Conservation (phyloP, 2,113 vertebrate genomes). For the Takifugu flavidus region DNA sequence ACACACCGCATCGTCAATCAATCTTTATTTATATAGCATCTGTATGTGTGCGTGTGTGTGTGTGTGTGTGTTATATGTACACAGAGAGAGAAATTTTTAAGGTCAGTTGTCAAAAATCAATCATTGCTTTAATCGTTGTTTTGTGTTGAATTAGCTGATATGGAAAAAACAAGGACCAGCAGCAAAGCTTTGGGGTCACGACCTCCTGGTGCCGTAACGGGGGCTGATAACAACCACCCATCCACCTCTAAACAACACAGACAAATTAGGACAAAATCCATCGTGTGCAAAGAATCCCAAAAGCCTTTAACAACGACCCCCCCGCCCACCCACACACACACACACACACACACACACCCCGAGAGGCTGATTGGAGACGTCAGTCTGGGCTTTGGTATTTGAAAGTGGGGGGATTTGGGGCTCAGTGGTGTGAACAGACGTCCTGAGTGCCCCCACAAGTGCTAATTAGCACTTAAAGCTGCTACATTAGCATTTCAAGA, state of each 20-base stretch:
- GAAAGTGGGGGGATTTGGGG: conserved; percentile 4
- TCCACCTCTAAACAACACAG: conserved; percentile 42
- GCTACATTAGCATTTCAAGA: no score
- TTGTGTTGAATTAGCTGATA: neutral
- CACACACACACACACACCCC: no score
- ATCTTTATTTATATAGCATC: no score
- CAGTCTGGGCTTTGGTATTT: neutral
- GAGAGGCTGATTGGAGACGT: no score
- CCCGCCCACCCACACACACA: no score
- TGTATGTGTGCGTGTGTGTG: no score
- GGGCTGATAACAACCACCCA: conserved; percentile 14
- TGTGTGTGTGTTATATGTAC: no score
- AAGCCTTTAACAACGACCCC: conserved; percentile 2
- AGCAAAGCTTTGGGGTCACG: neutral
- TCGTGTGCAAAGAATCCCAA: conserved; percentile 42
- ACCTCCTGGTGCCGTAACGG: conserved; percentile 18
- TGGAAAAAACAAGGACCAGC: neutral
- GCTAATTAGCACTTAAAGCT: conserved; percentile 34
- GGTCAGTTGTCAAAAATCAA: no score
- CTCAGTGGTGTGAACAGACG: conserved; percentile 5
- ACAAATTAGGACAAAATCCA: conserved; percentile 10
- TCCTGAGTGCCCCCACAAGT: conserved; percentile 14
- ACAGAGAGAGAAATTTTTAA: no score
- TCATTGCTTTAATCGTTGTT: no score
- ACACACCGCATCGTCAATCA: no score